Base-by-base conservation (phyloP, 2,113 vertebrate genomes). In the Peromyscus polionotus region DNA sequence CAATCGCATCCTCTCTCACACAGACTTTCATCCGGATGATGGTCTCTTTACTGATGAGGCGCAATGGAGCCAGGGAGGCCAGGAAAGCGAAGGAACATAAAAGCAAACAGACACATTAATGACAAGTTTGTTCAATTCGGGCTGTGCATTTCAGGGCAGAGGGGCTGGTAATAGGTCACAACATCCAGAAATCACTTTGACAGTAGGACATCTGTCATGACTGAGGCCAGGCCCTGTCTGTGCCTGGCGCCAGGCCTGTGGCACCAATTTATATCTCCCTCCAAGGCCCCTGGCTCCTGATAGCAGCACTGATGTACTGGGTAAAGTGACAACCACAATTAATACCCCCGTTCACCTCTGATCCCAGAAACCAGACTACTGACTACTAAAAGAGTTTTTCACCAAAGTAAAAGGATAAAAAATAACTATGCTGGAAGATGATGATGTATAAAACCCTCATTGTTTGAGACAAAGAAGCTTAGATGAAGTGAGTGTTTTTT, bases 171-270 rank as follows among this genome's bases (percentile, higher is more conserved):
- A 77, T 80, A 95, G 97, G 97, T 97, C 96, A 70, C 83, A 88
- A 88, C 70, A 92, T 95, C 65, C 42, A 97, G 97, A 98, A 98
- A 98, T 98, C 97, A 97, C 61, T 97, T 77, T 96, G 96, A 98
- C 97, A 98, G 94, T 20, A 11, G 12, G 95, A 90, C 59, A 92
- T 57, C 67, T 39, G 70, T 96, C 97, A 97, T 28, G 94, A 73
- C 75, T 57, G 33, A 96, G 83, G 97, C 76, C 90, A 91, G 93
- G 85, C 95, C 97, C 95, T 95, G 97, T 98, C 98, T 97, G 95
- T 95, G 97, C 95, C 97, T 98, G 98, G 96, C 96, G 95, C 97
- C 97, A 97, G 90, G 96, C 68, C 92, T 91, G 76, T 81, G 94
- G 91, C 94, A 97, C 54, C 95, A 93, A 96, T 97, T 95, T 98